Percentiles rank a stretch among this genome's conserved stretches.
phyloP scores from a whole-genome alignment of 1,140 invertebrate species.

The Pseudoatta argentina region DNA sequence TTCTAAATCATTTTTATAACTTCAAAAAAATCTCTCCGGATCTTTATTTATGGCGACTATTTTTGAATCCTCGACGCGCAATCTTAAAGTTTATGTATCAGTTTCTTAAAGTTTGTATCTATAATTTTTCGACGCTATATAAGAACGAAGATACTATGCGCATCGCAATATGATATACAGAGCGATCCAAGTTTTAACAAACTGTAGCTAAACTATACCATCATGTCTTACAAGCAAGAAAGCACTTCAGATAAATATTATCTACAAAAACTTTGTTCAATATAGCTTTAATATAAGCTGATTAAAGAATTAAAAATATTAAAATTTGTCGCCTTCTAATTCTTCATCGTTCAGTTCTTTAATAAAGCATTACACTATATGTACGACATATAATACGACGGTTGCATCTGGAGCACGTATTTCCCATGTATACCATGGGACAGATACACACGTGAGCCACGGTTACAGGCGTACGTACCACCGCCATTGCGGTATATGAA shows the following conservation, averaged over 20 bases:
- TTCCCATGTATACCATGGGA: not conserved
- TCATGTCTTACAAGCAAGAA: not conserved
- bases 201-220: slow-evolving; percentile 13
- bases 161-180: slow-evolving; percentile 17
- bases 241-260: not conserved
- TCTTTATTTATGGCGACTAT: slow-evolving; percentile 7
- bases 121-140: slow-evolving; percentile 39
- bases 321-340: not conserved
- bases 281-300: not conserved
- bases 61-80: slow-evolving; percentile 27
- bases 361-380: not conserved
- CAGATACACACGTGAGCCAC: not conserved
- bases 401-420: slow-evolving; percentile 6
- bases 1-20: not conserved
- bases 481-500: slow-evolving; percentile 93
- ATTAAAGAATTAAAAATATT: not conserved
- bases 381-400: not conserved
- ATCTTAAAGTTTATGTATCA: slow-evolving; percentile 30
- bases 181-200: slow-evolving; percentile 34
- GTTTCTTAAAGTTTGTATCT: slow-evolving; percentile 32
- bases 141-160: slow-evolving; percentile 10
- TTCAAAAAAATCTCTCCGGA: not conserved
- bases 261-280: not conserved
- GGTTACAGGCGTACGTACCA: slow-evolving; percentile 86
- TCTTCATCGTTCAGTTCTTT: not conserved